phyloP scores from a whole-genome alignment of 2,888 invertebrate species.

The Rhogogaster chlorosoma region DNA sequence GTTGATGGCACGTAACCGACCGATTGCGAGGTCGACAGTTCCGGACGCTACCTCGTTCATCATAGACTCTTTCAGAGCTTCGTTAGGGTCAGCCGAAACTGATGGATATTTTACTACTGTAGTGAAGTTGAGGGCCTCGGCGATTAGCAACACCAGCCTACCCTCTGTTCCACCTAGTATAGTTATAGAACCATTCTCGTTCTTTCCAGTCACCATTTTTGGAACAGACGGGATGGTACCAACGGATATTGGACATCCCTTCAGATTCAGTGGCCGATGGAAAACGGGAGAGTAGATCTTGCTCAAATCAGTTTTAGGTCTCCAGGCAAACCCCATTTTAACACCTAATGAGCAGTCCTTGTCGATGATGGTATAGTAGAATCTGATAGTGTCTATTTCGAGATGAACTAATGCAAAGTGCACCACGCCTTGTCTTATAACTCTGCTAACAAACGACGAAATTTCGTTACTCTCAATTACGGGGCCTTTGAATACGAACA shows the following conservation, averaged over 20 bases:
- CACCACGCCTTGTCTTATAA: not conserved
- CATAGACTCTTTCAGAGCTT: not conserved
- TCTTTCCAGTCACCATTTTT: not conserved
- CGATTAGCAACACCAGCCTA: not conserved
- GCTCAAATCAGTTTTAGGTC: not conserved
- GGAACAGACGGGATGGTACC: not conserved
- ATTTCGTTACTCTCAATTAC: not conserved
- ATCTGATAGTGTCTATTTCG: not conserved
- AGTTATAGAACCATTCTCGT: not conserved
- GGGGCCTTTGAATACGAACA: not conserved
- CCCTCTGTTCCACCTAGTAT: constrained; percentile 1
- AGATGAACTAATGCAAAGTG: not conserved
- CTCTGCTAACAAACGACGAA: not conserved
- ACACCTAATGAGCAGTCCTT: not conserved
- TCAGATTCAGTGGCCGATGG: not conserved
- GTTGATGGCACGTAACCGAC: not conserved
- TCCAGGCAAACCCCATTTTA: not conserved
- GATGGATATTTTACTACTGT: not conserved
- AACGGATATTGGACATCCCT: not conserved
- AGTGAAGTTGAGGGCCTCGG: not conserved
- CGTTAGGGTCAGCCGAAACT: not conserved
- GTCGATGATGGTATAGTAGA: not conserved
- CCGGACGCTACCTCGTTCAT: not conserved
- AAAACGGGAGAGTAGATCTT: not conserved
- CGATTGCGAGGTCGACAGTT: not conserved